Percentiles rank a stretch among this genome's conserved stretches.
These are phyloP conservation scores for Cydia amplana DNA, from an alignment of 1,140 invertebrate genomes.

Conservation along the genomic window DNA sequence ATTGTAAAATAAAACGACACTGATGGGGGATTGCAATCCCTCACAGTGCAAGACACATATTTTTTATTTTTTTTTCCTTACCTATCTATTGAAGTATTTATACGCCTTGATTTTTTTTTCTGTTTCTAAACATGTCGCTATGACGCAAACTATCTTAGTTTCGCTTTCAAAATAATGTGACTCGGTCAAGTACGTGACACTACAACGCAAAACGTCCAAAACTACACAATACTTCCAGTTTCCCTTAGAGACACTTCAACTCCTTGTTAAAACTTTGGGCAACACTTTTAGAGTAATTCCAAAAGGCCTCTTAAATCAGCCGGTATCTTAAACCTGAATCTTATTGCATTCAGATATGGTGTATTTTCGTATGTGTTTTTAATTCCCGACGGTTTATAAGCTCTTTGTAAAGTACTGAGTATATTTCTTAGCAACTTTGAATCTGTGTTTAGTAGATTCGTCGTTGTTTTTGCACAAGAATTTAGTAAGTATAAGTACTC, in stretches of 20 bases:
- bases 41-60: too few species aligned
- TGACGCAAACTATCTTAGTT: too few species aligned
- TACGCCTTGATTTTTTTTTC: too few species aligned
- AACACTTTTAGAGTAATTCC: not conserved
- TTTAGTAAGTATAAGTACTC: not conserved
- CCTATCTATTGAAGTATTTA: too few species aligned
- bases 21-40: too few species aligned
- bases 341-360: not conserved
- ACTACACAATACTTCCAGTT: not conserved
- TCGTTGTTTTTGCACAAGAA: not conserved
- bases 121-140: too few species aligned
- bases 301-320: not conserved
- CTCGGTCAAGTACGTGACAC: not conserved
- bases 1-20: too few species aligned
- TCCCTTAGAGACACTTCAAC: not conserved
- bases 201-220: not conserved
- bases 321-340: not conserved
- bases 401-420: not conserved
- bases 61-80: too few species aligned
- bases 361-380: not conserved
- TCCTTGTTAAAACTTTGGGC: not conserved
- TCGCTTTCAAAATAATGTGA: not conserved
- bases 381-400: not conserved
- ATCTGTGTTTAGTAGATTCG: constrained; percentile 14
- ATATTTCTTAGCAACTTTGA: not conserved